Conservation (phyloP, 2,113 vertebrate genomes). For the Ascaphus truei region DNA sequence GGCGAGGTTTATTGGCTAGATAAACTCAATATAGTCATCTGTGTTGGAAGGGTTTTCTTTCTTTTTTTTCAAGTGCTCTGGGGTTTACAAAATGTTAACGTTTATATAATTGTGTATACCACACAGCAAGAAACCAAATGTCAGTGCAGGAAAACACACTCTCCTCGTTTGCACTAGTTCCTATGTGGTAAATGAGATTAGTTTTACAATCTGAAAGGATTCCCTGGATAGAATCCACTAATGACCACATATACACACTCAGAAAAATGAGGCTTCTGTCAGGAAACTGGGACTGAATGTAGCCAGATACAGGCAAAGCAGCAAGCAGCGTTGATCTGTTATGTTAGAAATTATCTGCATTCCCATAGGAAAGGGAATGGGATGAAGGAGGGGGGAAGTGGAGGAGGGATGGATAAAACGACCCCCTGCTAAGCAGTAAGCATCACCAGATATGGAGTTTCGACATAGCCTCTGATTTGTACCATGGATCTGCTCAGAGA, state of each 20-base stretch:
- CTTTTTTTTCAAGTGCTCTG: too few species aligned
- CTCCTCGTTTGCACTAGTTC: not conserved
- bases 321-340: not conserved
- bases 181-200: not conserved
- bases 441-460: constrained; percentile 14
- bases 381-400: not conserved
- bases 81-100: too few species aligned
- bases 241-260: too few species aligned
- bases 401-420: not conserved
- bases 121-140: too few species aligned
- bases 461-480: not conserved
- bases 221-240: too few species aligned
- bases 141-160: not conserved
- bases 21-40: too few species aligned
- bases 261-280: too few species aligned
- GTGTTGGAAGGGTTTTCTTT: too few species aligned
- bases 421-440: not conserved
- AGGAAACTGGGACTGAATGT: too few species aligned
- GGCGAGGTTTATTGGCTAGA: too few species aligned
- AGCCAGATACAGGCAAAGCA: not conserved
- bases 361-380: not conserved
- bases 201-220: too few species aligned
- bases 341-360: not conserved
- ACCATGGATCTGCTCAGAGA: not conserved
- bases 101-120: too few species aligned